phyloP scores from a whole-genome alignment of 2,888 invertebrate genomes.

The Blera fallax region DNA sequence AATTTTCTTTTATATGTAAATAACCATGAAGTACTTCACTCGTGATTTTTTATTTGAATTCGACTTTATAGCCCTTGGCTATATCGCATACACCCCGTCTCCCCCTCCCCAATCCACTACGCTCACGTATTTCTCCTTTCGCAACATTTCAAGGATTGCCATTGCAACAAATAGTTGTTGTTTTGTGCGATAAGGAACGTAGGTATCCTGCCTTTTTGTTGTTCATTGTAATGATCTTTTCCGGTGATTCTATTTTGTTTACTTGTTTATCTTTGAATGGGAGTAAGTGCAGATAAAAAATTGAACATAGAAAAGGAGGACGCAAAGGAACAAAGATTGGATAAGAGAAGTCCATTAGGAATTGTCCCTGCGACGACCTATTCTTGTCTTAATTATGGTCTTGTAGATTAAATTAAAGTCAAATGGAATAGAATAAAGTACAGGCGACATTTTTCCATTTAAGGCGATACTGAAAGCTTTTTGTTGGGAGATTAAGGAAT shows the following conservation, averaged over 20 bases:
- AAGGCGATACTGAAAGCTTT: neutral
- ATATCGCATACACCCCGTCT: neutral
- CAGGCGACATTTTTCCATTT: neutral
- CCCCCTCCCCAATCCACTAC: no score
- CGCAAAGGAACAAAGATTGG: neutral
- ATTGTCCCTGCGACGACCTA: neutral
- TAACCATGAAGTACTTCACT: constrained; percentile 8
- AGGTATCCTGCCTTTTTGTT: constrained; percentile 24
- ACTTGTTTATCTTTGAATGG: neutral
- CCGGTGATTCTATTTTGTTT: neutral
- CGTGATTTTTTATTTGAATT: constrained; percentile 15
- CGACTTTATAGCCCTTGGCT: neutral
- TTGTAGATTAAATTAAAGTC: constrained; percentile 19
- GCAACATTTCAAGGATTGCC: neutral
- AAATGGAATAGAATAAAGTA: neutral
- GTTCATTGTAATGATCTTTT: constrained; percentile 23
- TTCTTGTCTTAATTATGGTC: constrained; percentile 1
- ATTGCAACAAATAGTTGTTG: constrained; percentile 9
- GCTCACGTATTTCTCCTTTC: neutral
- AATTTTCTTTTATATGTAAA: constrained; percentile 50
- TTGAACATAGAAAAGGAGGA: neutral
- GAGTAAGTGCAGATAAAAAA: neutral
- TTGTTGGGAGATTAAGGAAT: neutral
- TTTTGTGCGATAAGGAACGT: neutral
- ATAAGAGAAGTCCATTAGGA: constrained; percentile 15